These are phyloP conservation scores for Diarsia mendica DNA, from an alignment of 2,888 invertebrate species.

Conservation along the genomic window DNA sequence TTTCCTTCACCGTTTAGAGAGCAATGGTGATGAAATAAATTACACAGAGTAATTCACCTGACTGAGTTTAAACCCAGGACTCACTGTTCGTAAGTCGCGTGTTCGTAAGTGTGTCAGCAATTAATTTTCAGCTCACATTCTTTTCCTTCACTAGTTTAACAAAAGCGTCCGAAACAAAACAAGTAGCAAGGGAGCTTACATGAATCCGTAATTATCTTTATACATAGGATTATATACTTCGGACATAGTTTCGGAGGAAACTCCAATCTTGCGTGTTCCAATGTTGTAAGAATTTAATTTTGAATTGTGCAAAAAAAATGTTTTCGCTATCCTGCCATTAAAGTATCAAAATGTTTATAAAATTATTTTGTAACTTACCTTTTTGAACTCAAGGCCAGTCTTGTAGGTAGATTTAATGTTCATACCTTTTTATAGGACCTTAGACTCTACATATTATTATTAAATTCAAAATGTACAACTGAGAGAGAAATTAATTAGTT, in stretches of 20 bases:
- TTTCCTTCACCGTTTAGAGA: too few species aligned
- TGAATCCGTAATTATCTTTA: constrained; percentile 44
- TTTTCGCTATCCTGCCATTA: background rate
- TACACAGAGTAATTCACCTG: too few species aligned
- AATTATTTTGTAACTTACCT: background rate
- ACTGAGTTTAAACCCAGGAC: too few species aligned
- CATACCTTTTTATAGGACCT: background rate
- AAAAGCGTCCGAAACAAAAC: constrained; percentile 12
- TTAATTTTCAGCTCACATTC: too few species aligned
- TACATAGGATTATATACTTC: constrained; percentile 21
- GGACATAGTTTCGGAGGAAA: constrained; percentile 28
- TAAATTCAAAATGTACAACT: background rate
- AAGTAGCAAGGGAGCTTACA: constrained; percentile 31
- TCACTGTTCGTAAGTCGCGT: too few species aligned
- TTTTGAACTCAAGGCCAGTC: background rate
- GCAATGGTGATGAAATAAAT: too few species aligned
- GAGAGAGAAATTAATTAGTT: background rate
- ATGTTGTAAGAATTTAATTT: constrained; percentile 28
- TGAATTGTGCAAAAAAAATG: background rate
- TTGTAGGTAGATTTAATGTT: background rate
- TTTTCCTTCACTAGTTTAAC: background rate
- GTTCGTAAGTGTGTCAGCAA: too few species aligned
- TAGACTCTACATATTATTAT: background rate
- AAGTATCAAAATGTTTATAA: constrained; percentile 7
- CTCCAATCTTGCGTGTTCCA: constrained; percentile 5